A percentile compares a stretch with the other conserved stretches of the same genome.
Conservation (phyloP, 2,113 vertebrate genomes). For the Galemys pyrenaicus region DNA sequence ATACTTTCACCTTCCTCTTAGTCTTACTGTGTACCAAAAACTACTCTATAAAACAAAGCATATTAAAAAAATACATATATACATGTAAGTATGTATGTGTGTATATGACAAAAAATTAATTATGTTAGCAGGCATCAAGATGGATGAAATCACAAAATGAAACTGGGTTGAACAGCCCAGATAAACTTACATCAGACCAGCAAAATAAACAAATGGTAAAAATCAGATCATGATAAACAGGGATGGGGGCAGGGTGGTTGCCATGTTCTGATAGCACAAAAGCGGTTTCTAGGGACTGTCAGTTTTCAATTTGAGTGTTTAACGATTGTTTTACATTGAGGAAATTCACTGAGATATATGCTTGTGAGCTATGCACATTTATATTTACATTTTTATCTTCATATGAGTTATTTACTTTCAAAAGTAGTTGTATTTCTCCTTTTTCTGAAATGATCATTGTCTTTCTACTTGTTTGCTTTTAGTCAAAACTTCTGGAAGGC, state of each 20-base stretch:
- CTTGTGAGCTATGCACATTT: background rate
- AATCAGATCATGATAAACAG: background rate
- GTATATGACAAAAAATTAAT: no score
- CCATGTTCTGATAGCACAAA: no score
- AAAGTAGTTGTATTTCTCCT: background rate
- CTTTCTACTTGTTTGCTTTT: background rate
- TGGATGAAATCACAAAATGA: no score
- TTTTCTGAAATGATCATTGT: background rate
- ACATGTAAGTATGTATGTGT: no score
- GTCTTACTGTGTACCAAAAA: no score
- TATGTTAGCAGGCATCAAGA: no score
- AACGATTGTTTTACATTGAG: background rate
- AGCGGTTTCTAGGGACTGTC: accelerated
- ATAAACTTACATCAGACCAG: background rate
- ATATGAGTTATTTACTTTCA: background rate
- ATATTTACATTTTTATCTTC: background rate
- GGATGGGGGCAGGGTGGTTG: no score
- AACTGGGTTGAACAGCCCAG: background rate
- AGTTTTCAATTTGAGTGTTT: background rate
- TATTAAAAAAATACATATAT: no score
- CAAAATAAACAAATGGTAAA: background rate
- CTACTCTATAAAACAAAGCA: no score
- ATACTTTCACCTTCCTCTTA: no score
- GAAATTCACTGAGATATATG: background rate
- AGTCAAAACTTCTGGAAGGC: background rate